Evolutionary conservation across 2,888 invertebrate species (phyloP).

Genomic region (Exocentrus adspersus): DNA sequence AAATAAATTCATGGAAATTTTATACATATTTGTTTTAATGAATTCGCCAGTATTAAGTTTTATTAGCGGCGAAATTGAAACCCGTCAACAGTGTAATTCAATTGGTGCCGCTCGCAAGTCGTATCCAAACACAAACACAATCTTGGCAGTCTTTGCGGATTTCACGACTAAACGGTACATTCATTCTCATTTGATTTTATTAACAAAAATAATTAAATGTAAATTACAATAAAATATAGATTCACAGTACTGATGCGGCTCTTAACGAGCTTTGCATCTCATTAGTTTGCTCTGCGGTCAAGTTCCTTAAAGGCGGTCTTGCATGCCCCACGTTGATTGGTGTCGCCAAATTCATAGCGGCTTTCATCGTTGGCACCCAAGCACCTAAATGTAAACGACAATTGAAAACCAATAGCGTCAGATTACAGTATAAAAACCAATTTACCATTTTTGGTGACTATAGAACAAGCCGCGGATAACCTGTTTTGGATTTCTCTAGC

Average conservation of each 20-base stretch:
- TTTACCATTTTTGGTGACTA: slow-evolving; percentile 19
- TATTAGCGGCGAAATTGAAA: no score
- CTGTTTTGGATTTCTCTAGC: slow-evolving; percentile 67
- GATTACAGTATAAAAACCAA: not conserved
- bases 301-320: slow-evolving; percentile 67
- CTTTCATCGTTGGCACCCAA: slow-evolving; percentile 78
- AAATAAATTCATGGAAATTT: slow-evolving; percentile 43
- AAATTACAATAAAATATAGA: not conserved
- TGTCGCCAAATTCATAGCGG: slow-evolving; percentile 71
- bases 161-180: no score
- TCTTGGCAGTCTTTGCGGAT: no score
- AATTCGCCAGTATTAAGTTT: no score
- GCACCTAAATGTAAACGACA: slow-evolving; percentile 64
- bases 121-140: no score
- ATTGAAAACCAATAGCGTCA: not conserved
- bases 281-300: slow-evolving; percentile 55
- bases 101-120: no score
- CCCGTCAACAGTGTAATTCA: no score
- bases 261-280: slow-evolving; percentile 9
- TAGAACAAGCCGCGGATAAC: slow-evolving; percentile 26
- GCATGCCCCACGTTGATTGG: slow-evolving; percentile 73
- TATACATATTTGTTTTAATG: slow-evolving; percentile 23
- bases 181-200: not conserved
- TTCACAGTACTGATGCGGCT: slow-evolving; percentile 7
- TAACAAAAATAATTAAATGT: slow-evolving; percentile 7